Conservation (phyloP, 2,113 vertebrate genomes). For the Pantherophis guttatus region DNA sequence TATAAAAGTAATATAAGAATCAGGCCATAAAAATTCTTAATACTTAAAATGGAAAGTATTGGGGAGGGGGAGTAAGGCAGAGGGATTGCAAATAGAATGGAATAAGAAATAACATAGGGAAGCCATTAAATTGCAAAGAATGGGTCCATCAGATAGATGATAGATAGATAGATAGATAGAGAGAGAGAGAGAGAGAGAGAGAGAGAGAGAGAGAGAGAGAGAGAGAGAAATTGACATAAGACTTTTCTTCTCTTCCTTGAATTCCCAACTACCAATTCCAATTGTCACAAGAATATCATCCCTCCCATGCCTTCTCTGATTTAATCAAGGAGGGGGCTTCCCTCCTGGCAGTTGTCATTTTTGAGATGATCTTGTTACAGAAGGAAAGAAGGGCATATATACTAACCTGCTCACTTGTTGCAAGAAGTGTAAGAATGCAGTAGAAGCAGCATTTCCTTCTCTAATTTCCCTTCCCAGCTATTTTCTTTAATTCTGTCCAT, state of each 20-base stretch:
- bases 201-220: no score
- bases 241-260: not conserved
- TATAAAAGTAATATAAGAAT: not conserved
- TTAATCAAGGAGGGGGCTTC: not conserved
- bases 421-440: not conserved
- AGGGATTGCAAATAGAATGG: not conserved
- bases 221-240: not conserved
- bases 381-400: not conserved
- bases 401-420: not conserved
- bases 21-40: not conserved
- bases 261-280: not conserved
- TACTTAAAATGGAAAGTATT: not conserved
- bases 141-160: not conserved
- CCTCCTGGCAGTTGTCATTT: not conserved
- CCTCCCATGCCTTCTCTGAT: not conserved
- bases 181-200: fast-evolving
- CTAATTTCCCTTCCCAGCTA: not conserved
- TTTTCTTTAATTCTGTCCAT: not conserved
- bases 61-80: not conserved
- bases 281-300: not conserved
- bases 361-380: not conserved
- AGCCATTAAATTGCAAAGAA: not conserved
- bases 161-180: not conserved
- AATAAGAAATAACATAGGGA: not conserved
- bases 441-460: not conserved